Conservation (phyloP, 2,888 invertebrate species). For the Rotaria sp. region DNA sequence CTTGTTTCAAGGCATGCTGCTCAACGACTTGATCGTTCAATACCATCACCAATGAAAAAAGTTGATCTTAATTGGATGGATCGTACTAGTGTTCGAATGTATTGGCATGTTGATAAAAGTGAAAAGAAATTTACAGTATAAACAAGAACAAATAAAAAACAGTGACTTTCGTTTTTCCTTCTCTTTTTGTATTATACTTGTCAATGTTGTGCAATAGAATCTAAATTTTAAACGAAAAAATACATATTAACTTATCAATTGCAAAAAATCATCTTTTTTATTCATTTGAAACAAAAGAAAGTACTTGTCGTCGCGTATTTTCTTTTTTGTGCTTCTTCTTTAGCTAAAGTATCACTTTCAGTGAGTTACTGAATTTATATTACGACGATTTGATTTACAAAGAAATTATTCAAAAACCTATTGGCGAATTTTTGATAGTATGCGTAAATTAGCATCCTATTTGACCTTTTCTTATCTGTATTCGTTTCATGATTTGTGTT, state of each 20-base stretch:
- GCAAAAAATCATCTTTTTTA: not conserved
- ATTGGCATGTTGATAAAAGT: constrained; percentile 27
- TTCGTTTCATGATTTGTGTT: too few species aligned
- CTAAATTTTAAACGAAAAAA: not conserved
- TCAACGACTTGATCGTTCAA: not conserved
- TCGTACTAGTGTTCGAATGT: not conserved
- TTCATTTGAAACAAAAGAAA: too few species aligned
- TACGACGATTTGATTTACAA: too few species aligned
- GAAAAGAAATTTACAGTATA: constrained; percentile 21
- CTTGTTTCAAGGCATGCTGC: not conserved
- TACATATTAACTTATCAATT: not conserved
- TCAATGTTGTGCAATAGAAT: not conserved
- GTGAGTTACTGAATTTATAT: too few species aligned
- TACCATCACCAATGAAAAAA: not conserved
- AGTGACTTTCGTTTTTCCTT: not conserved
- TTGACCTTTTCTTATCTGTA: too few species aligned
- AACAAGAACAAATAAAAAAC: not conserved
- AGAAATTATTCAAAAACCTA: too few species aligned
- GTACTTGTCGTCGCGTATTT: too few species aligned
- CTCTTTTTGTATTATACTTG: not conserved
- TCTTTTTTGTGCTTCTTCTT: too few species aligned
- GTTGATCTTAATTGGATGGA: constrained; percentile 1
- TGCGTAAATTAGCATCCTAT: too few species aligned
- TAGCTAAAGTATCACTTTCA: too few species aligned
- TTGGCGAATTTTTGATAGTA: too few species aligned